Evolutionary conservation across 2,888 invertebrate genomes (phyloP).

Genomic region (Diachrysia chrysitis): DNA sequence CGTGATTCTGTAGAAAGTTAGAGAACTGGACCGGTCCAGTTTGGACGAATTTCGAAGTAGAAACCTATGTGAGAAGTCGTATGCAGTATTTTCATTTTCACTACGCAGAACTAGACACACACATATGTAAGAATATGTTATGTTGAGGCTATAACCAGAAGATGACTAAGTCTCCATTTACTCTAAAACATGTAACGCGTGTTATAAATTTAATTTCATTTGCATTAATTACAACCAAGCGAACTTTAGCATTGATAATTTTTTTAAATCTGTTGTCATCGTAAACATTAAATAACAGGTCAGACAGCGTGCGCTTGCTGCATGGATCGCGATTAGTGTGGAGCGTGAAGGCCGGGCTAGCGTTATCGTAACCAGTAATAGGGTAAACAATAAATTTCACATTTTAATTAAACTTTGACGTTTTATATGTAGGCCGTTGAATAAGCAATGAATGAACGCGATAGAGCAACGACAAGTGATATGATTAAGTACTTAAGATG

Average conservation of each 20-base stretch:
- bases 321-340: conserved; percentile 74
- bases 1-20: conserved; percentile 85
- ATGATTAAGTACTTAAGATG: background rate
- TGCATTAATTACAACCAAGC: conserved; percentile 41
- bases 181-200: conserved; percentile 5
- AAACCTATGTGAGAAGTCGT: conserved; percentile 64
- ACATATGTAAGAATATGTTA: background rate
- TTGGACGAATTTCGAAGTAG: conserved; percentile 75
- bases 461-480: background rate
- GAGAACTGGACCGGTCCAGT: conserved; percentile 83
- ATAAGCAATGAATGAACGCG: background rate
- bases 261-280: conserved; percentile 55
- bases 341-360: conserved; percentile 78
- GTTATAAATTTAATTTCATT: conserved; percentile 25
- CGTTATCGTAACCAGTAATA: conserved; percentile 72
- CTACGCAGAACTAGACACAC: conserved; percentile 52
- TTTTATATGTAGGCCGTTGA: conserved; percentile 13
- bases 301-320: conserved; percentile 64
- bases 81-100: conserved; percentile 75
- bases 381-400: conserved; percentile 68
- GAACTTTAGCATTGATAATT: conserved; percentile 34
- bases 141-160: background rate
- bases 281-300: conserved; percentile 70
- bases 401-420: conserved; percentile 35
- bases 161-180: conserved; percentile 15